These are phyloP conservation scores for Ormyrus nitidulus DNA, from an alignment of 2,888 invertebrate genomes.

Conservation along the genomic window DNA sequence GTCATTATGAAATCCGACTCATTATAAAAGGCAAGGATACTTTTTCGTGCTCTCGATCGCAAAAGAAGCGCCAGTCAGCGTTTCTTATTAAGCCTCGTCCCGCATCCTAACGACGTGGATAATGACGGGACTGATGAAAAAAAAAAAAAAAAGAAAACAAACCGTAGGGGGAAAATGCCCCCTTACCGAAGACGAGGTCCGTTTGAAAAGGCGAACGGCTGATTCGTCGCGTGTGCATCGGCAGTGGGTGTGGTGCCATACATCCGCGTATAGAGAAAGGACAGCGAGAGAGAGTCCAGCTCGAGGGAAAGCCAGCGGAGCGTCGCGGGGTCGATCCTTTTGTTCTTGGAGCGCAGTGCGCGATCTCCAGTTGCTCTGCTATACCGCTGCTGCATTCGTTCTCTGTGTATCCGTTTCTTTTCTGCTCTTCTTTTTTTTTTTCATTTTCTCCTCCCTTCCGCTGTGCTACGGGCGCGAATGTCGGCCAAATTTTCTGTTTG, in stretches of 20 bases:
- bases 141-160: conserved; percentile 4
- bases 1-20: conserved; percentile 31
- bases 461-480: conserved; percentile 3
- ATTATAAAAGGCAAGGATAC: conserved; percentile 18
- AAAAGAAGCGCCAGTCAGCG: neutral
- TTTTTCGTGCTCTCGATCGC: neutral
- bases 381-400: conserved; percentile 12
- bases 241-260: neutral
- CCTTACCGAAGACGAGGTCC: conserved; percentile 25
- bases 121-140: conserved; percentile 23
- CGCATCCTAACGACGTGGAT: conserved; percentile 33
- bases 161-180: neutral
- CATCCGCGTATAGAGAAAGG: neutral
- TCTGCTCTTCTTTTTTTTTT: conserved; percentile 31
- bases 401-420: conserved; percentile 22
- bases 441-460: conserved; percentile 23
- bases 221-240: neutral
- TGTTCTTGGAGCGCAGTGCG: conserved; percentile 37
- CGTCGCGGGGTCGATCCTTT: conserved; percentile 53
- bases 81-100: conserved; percentile 7
- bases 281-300: conserved; percentile 14
- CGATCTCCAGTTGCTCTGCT: conserved; percentile 11
- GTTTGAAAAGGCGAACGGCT: conserved; percentile 1
- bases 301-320: conserved; percentile 32
- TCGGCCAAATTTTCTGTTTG: conserved; percentile 27